A percentile compares a stretch with the other conserved stretches of the same genome.
phyloP scores from a whole-genome alignment of 35 echinoderm and acorn worm genomes.

The Diadema setosum region DNA sequence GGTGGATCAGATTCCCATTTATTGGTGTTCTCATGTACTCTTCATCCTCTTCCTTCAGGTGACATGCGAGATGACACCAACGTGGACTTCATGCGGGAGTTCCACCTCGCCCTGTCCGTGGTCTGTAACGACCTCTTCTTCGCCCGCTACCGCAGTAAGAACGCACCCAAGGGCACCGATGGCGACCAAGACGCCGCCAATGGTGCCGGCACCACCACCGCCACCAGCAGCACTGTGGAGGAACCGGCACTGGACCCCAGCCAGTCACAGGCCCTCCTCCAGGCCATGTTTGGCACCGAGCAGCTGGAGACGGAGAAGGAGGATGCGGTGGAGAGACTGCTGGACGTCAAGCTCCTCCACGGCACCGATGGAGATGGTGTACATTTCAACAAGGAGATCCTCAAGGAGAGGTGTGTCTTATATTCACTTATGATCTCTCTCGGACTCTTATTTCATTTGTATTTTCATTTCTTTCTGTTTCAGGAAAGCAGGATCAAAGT shows the following conservation, averaged over 20 bases:
- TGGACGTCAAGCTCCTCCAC: conserved; percentile 85
- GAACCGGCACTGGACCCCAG: background rate
- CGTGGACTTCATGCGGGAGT: conserved; percentile 60
- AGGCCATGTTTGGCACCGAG: conserved; percentile 60
- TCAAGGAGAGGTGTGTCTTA: conserved; percentile 78
- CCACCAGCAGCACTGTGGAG: background rate
- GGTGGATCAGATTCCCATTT: too few relatives aligned
- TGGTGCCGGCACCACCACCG: background rate
- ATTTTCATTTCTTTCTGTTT: background rate
- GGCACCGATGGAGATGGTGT: conserved; percentile 68
- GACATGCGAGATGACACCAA: conserved; percentile 90
- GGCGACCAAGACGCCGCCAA: background rate
- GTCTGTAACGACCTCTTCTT: conserved; percentile 99
- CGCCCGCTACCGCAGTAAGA: conserved; percentile 68
- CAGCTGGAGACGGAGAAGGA: conserved; percentile 63
- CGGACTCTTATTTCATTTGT: background rate
- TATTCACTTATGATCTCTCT: too few relatives aligned
- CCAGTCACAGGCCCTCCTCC: conserved; percentile 37
- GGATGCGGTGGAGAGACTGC: conserved; percentile 48
- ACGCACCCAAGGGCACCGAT: background rate
- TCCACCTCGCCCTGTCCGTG: conserved; percentile 69
- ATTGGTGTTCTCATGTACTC: background rate
- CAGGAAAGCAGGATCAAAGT: too few relatives aligned
- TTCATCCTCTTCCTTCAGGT: background rate
- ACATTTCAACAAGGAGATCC: conserved; percentile 55